Percentiles rank a stretch among this genome's conserved stretches.
Evolutionary conservation across 2,797 vertebrate genomes (phyloP).

Genomic region (Monodelphis domestica): DNA sequence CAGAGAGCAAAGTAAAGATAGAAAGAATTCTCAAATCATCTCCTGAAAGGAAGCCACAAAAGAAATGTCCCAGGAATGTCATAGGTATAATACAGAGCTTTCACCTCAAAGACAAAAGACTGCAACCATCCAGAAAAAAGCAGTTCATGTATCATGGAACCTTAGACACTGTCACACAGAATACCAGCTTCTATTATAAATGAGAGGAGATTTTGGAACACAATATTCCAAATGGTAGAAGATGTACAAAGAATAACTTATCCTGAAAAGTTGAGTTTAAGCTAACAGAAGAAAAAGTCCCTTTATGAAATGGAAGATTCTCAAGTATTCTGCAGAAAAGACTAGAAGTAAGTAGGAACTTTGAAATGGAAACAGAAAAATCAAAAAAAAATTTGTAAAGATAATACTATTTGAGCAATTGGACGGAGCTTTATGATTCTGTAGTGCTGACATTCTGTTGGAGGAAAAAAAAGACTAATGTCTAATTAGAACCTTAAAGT

Average conservation of each 20-base stretch:
- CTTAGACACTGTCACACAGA: background rate
- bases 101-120: background rate
- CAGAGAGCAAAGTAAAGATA: background rate
- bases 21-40: background rate
- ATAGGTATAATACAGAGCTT: background rate
- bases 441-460: background rate
- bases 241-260: background rate
- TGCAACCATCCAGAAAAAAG: background rate
- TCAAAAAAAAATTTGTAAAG: background rate
- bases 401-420: background rate
- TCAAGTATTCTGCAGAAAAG: background rate
- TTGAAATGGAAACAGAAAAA: background rate
- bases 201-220: background rate
- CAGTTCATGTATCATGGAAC: background rate
- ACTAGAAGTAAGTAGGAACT: background rate
- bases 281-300: background rate
- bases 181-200: background rate
- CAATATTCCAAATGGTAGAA: background rate
- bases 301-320: background rate
- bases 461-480: background rate
- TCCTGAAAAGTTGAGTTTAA: background rate
- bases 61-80: background rate
- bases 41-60: background rate
- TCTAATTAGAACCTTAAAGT: background rate
- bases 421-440: background rate